Conservation (phyloP, 2,113 vertebrate species). For the Microcebus ravelobensis region DNA sequence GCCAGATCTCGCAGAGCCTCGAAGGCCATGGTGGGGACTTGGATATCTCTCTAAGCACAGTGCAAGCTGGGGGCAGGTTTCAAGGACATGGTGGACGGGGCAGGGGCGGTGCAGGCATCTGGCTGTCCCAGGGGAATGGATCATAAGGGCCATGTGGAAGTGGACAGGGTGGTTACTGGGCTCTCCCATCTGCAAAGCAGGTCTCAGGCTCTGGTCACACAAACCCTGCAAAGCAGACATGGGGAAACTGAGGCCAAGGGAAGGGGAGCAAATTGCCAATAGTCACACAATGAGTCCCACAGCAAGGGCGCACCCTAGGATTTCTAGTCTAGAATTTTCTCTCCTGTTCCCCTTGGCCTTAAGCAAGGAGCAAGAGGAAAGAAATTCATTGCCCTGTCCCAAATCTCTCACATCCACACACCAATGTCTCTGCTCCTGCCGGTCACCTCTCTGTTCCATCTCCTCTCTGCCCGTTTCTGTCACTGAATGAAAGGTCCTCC, state of each 20-base stretch:
- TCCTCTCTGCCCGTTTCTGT: not conserved
- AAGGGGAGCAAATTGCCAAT: not conserved
- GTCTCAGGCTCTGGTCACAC: not conserved
- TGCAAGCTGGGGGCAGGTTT: not conserved
- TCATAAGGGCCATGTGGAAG: not conserved
- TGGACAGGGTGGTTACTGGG: not conserved
- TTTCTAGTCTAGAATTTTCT: not conserved
- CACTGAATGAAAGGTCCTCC: not conserved
- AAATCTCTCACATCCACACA: too few relatives aligned
- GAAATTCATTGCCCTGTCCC: not conserved
- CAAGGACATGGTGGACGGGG: not conserved
- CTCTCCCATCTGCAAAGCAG: not conserved
- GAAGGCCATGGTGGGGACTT: not conserved
- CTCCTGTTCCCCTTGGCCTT: not conserved
- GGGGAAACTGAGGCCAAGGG: not conserved
- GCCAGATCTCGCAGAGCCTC: fast-evolving
- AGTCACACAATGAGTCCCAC: not conserved
- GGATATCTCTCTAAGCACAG: not conserved
- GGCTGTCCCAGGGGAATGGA: not conserved
- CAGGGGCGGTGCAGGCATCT: not conserved
- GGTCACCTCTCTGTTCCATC: not conserved
- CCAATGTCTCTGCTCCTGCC: not conserved
- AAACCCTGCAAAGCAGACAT: not conserved
- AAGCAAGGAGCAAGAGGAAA: not conserved
- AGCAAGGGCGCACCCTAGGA: not conserved